A percentile compares a stretch with the other conserved stretches of the same genome.
Evolutionary conservation across 2,888 invertebrate genomes (phyloP).

Genomic region (Metalampra italica): DNA sequence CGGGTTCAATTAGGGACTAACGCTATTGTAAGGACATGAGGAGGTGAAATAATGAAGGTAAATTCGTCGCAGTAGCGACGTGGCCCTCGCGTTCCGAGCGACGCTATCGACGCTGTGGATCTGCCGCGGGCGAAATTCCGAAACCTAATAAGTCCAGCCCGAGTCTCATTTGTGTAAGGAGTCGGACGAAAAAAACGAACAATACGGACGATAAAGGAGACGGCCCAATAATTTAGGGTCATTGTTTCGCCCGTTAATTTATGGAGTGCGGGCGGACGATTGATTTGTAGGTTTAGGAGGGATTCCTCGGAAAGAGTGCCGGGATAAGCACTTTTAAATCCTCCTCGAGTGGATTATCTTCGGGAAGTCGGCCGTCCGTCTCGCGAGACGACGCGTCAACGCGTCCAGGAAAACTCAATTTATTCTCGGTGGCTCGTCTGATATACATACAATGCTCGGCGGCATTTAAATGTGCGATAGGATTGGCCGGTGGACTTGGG

Average conservation of each 20-base stretch:
- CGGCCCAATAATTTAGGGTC: slow-evolving; percentile 76
- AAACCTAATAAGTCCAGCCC: slow-evolving; percentile 72
- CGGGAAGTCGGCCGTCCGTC: slow-evolving; percentile 24
- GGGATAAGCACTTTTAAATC: slow-evolving; percentile 59
- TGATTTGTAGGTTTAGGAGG: slow-evolving; percentile 72
- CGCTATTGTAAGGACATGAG: slow-evolving; percentile 50
- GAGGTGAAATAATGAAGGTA: slow-evolving; percentile 65
- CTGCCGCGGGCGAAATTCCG: slow-evolving; percentile 64
- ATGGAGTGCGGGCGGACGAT: slow-evolving; percentile 73
- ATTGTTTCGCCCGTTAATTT: slow-evolving; percentile 74
- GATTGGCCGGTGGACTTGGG: slow-evolving; percentile 66
- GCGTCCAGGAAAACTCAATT: slow-evolving; percentile 55
- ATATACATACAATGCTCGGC: slow-evolving; percentile 74
- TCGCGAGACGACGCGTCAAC: slow-evolving; percentile 41
- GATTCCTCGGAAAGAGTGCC: slow-evolving; percentile 48
- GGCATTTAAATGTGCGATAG: slow-evolving; percentile 70
- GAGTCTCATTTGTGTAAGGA: slow-evolving; percentile 74
- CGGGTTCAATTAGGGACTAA: slow-evolving; percentile 37
- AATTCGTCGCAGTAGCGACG: slow-evolving; percentile 31
- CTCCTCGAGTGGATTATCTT: slow-evolving; percentile 26
- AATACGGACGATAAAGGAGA: slow-evolving; percentile 67
- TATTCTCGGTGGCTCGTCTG: slow-evolving; percentile 55
- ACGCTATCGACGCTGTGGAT: slow-evolving; percentile 66
- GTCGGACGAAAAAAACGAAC: slow-evolving; percentile 60
- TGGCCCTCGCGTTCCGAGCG: slow-evolving; percentile 23